phyloP scores from a whole-genome alignment of 1,140 invertebrate genomes.

The Atta cephalotes region DNA sequence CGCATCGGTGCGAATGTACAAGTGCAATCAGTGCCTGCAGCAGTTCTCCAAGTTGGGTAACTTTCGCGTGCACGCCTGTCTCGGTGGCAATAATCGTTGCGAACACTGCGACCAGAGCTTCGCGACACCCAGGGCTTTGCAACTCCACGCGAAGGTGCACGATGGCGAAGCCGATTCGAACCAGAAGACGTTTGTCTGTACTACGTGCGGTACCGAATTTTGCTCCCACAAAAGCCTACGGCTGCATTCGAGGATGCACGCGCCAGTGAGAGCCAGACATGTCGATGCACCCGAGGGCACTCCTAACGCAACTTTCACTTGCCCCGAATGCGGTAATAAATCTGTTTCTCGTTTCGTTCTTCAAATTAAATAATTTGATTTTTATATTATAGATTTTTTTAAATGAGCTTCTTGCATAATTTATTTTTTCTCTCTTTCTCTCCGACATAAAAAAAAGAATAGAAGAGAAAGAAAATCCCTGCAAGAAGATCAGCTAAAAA shows the following conservation, averaged over 20 bases:
- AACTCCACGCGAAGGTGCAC: conserved; percentile 82
- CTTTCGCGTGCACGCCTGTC: conserved; percentile 82
- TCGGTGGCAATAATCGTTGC: conserved; percentile 81
- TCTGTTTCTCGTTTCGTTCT: background rate
- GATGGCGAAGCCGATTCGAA: conserved; percentile 75
- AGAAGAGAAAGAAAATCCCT: too few species aligned
- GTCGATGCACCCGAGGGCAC: conserved; percentile 86
- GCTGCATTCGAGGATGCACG: conserved; percentile 91
- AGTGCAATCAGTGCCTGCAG: conserved; percentile 82
- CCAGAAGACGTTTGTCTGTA: conserved; percentile 85
- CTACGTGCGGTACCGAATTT: conserved; percentile 89
- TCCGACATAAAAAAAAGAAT: too few species aligned
- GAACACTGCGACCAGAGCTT: conserved; percentile 83
- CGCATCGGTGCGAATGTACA: conserved; percentile 77
- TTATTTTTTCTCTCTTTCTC: too few species aligned
- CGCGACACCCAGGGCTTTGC: conserved; percentile 81
- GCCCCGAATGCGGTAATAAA: conserved; percentile 82
- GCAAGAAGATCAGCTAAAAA: too few species aligned
- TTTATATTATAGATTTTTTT: background rate
- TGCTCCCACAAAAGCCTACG: conserved; percentile 89
- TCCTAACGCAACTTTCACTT: conserved; percentile 81
- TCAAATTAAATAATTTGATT: conserved; percentile 20
- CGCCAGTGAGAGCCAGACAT: conserved; percentile 88
- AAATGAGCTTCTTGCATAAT: too few species aligned
- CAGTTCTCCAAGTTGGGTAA: conserved; percentile 82